Conservation (phyloP, 2,888 invertebrate genomes). For the Gymnocheta viridis region DNA sequence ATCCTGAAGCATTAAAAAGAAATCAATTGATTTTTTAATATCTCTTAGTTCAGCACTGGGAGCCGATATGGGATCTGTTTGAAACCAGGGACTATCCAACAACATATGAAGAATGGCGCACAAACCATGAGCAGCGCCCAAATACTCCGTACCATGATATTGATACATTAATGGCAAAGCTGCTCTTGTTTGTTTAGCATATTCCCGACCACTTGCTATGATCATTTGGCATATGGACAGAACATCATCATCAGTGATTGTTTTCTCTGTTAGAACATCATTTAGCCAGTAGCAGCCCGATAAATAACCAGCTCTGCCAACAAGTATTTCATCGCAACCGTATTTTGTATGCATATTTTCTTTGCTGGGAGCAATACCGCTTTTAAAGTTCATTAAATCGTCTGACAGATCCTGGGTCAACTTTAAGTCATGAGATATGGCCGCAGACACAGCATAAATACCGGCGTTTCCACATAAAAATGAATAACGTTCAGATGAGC, state of each 20-base stretch:
- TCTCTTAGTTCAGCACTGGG: conserved; percentile 81
- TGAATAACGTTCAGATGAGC: conserved; percentile 85
- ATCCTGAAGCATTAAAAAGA: conserved; percentile 84
- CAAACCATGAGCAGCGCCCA: conserved; percentile 86
- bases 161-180: conserved; percentile 89
- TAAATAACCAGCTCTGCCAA: conserved; percentile 92
- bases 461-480: conserved; percentile 92
- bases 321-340: conserved; percentile 92
- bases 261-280: conserved; percentile 77
- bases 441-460: conserved; percentile 88
- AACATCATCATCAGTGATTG: conserved; percentile 83
- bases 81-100: conserved; percentile 83
- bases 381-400: conserved; percentile 79
- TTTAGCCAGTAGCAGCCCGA: conserved; percentile 89
- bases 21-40: conserved; percentile 87
- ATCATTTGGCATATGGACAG: conserved; percentile 87
- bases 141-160: conserved; percentile 82
- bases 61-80: conserved; percentile 75
- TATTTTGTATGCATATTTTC: conserved; percentile 84
- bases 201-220: conserved; percentile 87
- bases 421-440: conserved; percentile 83
- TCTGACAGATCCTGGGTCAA: conserved; percentile 82
- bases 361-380: conserved; percentile 82
- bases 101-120: conserved; percentile 86
- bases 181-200: conserved; percentile 84